Conservation (phyloP, 1,140 invertebrate species). For the Hycleus phaleratus region DNA sequence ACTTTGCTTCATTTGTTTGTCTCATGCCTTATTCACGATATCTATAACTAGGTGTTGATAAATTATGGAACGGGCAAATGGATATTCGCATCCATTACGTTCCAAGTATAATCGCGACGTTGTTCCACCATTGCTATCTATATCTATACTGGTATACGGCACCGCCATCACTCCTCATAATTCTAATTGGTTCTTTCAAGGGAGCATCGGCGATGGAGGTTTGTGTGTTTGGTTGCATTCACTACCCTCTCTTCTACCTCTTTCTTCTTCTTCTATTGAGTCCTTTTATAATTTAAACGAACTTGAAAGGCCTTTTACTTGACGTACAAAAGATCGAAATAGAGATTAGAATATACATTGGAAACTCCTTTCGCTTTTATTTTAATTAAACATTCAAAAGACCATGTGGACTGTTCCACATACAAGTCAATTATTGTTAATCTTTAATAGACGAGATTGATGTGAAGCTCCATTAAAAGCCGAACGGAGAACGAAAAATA, state of each 20-base stretch:
- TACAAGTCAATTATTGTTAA: no score
- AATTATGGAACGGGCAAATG: constrained; percentile 30
- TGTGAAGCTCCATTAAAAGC: no score
- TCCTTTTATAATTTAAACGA: constrained; percentile 12
- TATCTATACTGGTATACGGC: no score
- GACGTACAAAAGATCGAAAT: constrained; percentile 7
- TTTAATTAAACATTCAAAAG: background rate
- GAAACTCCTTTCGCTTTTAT: constrained; percentile 1
- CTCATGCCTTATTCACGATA: constrained; percentile 35
- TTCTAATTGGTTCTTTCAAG: constrained; percentile 12
- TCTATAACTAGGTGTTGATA: constrained; percentile 36
- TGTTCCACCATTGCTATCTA: background rate
- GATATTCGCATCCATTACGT: constrained; percentile 16
- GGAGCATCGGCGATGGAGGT: background rate
- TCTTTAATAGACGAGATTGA: no score
- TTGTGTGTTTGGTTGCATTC: constrained; percentile 1
- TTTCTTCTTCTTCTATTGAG: background rate
- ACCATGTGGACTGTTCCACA: no score
- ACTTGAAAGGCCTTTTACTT: constrained; percentile 2
- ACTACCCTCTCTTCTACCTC: background rate
- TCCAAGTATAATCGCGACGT: background rate
- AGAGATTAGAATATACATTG: constrained; percentile 3
- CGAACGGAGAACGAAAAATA: no score
- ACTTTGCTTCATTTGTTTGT: constrained; percentile 33
- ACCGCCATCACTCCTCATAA: constrained; percentile 1